Conservation (phyloP, 2,113 vertebrate species). For the Apaloderma vittatum region DNA sequence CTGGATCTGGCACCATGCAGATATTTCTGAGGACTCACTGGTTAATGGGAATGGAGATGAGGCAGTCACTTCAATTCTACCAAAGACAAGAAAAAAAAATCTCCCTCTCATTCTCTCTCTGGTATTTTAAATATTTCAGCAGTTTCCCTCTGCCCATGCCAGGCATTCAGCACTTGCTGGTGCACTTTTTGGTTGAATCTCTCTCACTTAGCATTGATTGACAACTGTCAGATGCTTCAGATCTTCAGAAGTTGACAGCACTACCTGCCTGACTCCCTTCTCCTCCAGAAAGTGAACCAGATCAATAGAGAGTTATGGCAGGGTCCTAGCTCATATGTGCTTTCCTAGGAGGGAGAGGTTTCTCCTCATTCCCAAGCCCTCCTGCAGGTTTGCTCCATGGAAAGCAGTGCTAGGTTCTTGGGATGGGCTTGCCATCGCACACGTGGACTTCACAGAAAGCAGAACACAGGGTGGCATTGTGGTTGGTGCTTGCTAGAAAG, state of each 20-base stretch:
- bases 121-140: not conserved
- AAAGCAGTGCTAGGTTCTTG: not conserved
- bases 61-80: not conserved
- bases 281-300: not conserved
- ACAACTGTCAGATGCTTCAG: not conserved
- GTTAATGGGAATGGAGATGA: not conserved
- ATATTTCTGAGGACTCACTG: not conserved
- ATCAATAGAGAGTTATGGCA: not conserved
- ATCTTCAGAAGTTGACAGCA: not conserved
- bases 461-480: not conserved
- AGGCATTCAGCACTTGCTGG: not conserved
- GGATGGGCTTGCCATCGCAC: not conserved
- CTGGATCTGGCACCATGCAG: accelerated
- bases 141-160: not conserved
- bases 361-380: not conserved
- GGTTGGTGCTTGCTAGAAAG: not conserved
- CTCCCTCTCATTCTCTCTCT: not conserved
- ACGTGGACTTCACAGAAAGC: accelerated
- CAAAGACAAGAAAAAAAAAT: not conserved
- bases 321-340: accelerated
- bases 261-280: not conserved
- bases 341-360: not conserved
- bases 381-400: not conserved
- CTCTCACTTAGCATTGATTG: not conserved
- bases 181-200: not conserved